phyloP scores from a whole-genome alignment of 2,888 invertebrate genomes.

The Autographa gamma region DNA sequence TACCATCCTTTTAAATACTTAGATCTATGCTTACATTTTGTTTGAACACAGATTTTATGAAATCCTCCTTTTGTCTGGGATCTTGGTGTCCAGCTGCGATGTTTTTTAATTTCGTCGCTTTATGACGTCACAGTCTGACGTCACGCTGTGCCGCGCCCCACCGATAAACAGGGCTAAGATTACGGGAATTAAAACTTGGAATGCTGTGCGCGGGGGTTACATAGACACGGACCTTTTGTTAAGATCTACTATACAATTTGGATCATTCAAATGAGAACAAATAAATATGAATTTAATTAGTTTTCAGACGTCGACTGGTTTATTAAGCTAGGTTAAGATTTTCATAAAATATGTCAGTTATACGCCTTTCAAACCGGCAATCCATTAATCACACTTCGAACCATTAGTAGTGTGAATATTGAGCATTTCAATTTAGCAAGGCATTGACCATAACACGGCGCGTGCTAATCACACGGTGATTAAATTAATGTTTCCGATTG shows the following conservation, averaged over 20 bases:
- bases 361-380: too few species aligned
- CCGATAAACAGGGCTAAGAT: slow-evolving; percentile 47
- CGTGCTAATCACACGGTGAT: not conserved
- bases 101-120: slow-evolving; percentile 57
- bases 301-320: too few species aligned
- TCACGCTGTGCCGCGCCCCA: slow-evolving; percentile 51
- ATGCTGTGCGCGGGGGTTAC: not conserved
- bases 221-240: not conserved
- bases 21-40: not conserved
- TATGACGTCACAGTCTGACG: slow-evolving; percentile 43
- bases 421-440: not conserved
- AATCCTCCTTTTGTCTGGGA: slow-evolving; percentile 48
- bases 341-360: too few species aligned
- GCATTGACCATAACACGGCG: not conserved
- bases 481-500: not conserved
- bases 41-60: slow-evolving; percentile 10
- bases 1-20: not conserved
- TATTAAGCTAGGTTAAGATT: too few species aligned
- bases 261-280: too few species aligned
- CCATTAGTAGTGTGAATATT: too few species aligned
- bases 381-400: too few species aligned
- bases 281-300: too few species aligned
- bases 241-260: not conserved
- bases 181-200: slow-evolving; percentile 38
- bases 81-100: slow-evolving; percentile 54